These are phyloP conservation scores for Sipunculus nudus DNA, from an alignment of 2,888 invertebrate species.

Conservation along the genomic window DNA sequence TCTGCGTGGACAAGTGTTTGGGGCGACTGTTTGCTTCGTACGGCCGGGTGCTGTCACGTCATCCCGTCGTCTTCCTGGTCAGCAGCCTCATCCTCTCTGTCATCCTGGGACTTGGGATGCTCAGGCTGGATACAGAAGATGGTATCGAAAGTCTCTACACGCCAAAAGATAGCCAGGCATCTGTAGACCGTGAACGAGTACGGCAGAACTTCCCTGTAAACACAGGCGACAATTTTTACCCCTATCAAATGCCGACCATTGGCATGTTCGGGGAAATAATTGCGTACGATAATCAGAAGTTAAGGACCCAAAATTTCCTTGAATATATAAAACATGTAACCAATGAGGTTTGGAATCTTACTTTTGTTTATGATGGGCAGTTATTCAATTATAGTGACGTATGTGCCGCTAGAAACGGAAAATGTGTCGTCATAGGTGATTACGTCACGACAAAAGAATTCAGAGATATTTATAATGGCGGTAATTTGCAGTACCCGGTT, in stretches of 20 bases:
- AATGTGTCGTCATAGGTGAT: conserved; percentile 42
- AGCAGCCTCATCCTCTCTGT: conserved; percentile 32
- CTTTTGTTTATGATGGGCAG: no score
- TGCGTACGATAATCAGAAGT: no score
- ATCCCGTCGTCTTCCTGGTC: no score
- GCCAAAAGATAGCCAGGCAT: conserved; percentile 47
- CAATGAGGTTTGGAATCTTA: no score
- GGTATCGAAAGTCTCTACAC: conserved; percentile 45
- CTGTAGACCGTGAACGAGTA: conserved; percentile 35
- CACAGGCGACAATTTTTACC: conserved; percentile 13
- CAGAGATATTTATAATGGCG: no score
- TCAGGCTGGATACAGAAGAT: conserved; percentile 38
- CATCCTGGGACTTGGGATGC: conserved; percentile 36
- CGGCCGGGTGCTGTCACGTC: no score
- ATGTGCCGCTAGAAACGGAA: conserved; percentile 38
- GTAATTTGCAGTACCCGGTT: no score
- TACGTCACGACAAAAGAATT: no score
- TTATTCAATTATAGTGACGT: conserved; percentile 31
- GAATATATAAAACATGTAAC: no score
- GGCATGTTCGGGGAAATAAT: conserved; percentile 25
- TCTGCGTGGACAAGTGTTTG: no score
- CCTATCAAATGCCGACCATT: conserved; percentile 14
- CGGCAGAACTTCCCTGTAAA: conserved; percentile 21
- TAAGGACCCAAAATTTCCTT: no score
- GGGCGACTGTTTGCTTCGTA: no score